phyloP scores from a whole-genome alignment of 53 echinoderm and acorn worm species.

The Luidia sarsii region DNA sequence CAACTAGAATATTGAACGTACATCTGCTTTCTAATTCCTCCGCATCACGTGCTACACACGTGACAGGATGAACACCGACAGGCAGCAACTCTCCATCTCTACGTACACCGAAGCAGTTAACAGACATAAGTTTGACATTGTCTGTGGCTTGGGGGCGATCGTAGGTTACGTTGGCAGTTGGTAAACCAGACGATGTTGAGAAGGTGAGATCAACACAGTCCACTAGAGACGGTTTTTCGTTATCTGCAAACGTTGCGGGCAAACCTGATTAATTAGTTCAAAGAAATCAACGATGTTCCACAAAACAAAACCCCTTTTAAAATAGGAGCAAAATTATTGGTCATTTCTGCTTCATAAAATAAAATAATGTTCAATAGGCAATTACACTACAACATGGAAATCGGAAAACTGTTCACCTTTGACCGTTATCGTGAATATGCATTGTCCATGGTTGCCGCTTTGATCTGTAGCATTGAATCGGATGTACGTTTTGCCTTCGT shows the following conservation, averaged over 20 bases:
- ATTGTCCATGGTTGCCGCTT: neutral
- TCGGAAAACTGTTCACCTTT: too few species aligned
- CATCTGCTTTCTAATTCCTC: neutral
- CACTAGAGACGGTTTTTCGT: neutral
- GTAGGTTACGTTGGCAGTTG: constrained; percentile 2
- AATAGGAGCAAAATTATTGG: neutral
- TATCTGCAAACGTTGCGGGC: constrained; percentile 20
- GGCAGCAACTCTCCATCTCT: neutral
- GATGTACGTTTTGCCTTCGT: neutral
- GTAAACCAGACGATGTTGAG: constrained; percentile 8
- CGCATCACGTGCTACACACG: neutral
- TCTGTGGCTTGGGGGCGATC: neutral
- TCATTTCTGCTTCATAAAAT: neutral
- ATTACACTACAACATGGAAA: too few species aligned
- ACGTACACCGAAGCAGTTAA: neutral
- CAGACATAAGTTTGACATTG: neutral
- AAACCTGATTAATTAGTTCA: too few species aligned
- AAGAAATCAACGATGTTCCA: neutral
- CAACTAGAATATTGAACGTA: neutral
- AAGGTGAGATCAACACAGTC: neutral
- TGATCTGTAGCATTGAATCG: neutral
- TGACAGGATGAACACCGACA: neutral
- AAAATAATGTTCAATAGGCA: too few species aligned
- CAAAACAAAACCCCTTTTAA: neutral
- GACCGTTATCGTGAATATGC: neutral